A percentile compares a stretch with the other conserved stretches of the same genome.
Conservation (phyloP, 2,797 vertebrate genomes). For the Myripristis jacobus region DNA sequence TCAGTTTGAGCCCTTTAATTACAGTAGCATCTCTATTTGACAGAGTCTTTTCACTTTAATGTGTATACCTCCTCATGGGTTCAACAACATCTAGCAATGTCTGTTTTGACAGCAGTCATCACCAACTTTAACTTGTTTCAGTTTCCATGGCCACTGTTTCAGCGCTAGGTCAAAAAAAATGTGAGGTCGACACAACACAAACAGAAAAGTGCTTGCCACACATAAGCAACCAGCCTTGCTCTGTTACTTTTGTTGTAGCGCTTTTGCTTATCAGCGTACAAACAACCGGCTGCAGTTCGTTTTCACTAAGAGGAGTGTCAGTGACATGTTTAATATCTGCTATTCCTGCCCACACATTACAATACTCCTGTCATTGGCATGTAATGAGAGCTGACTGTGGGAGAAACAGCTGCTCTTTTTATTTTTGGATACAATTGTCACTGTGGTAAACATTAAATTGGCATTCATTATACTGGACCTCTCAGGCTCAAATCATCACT, state of each 20-base stretch:
- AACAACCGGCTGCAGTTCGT: conserved; percentile 34
- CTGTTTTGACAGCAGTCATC: conserved; percentile 15
- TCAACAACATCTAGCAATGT: conserved; percentile 23
- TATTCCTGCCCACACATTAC: conserved; percentile 33
- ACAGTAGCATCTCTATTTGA: neutral
- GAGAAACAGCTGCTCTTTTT: conserved; percentile 59
- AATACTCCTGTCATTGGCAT: conserved; percentile 34
- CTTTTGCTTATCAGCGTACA: conserved; percentile 42
- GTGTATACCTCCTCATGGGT: neutral
- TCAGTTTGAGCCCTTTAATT: conserved; percentile 2
- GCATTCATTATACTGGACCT: conserved; percentile 48
- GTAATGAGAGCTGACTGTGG: conserved; percentile 45
- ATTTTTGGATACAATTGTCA: conserved; percentile 64
- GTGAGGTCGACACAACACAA: conserved; percentile 44
- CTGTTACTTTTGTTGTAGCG: conserved; percentile 49
- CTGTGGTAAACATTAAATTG: conserved; percentile 43
- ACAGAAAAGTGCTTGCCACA: conserved; percentile 20
- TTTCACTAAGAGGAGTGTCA: conserved; percentile 39
- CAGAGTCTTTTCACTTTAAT: conserved; percentile 5
- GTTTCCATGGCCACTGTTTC: conserved; percentile 35
- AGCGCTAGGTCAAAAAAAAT: conserved; percentile 53
- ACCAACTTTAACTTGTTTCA: conserved; percentile 30
- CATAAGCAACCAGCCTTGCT: conserved; percentile 35
- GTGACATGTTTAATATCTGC: conserved; percentile 38
- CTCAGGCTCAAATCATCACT: conserved; percentile 20